phyloP scores from a whole-genome alignment of 2,113 vertebrate genomes.

The Lampris megalopsis region DNA sequence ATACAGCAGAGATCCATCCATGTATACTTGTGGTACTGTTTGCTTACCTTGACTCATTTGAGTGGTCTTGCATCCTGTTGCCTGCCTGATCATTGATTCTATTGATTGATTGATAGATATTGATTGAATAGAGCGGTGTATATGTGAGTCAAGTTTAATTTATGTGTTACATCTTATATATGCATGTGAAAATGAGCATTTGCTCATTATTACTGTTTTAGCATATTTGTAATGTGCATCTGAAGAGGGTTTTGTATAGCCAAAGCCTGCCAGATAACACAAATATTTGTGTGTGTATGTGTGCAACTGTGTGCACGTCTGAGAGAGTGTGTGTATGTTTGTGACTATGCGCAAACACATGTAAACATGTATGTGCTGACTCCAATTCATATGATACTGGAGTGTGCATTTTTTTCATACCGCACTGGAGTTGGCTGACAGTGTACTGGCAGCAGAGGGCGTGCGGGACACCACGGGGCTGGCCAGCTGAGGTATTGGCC shows the following conservation, averaged over 20 bases:
- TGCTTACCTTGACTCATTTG: too few relatives aligned
- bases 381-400: background rate
- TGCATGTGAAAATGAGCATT: background rate
- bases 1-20: too few relatives aligned
- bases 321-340: background rate
- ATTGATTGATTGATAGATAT: too few relatives aligned
- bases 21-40: too few relatives aligned
- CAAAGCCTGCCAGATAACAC: too few relatives aligned
- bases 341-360: background rate
- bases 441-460: conserved; percentile 92
- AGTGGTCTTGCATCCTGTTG: too few relatives aligned
- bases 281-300: background rate
- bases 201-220: background rate
- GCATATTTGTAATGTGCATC: too few relatives aligned
- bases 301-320: background rate
- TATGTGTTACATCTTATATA: background rate
- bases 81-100: too few relatives aligned
- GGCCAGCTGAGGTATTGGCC: conserved; percentile 87
- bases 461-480: conserved; percentile 92
- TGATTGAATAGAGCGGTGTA: background rate
- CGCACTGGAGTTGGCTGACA: conserved; percentile 93
- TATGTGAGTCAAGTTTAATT: background rate
- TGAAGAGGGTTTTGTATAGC: too few relatives aligned
- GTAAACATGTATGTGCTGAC: background rate
- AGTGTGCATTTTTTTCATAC: conserved; percentile 73